Evolutionary conservation across 2,888 invertebrate species (phyloP).

Genomic region (Branchellion lobata): DNA sequence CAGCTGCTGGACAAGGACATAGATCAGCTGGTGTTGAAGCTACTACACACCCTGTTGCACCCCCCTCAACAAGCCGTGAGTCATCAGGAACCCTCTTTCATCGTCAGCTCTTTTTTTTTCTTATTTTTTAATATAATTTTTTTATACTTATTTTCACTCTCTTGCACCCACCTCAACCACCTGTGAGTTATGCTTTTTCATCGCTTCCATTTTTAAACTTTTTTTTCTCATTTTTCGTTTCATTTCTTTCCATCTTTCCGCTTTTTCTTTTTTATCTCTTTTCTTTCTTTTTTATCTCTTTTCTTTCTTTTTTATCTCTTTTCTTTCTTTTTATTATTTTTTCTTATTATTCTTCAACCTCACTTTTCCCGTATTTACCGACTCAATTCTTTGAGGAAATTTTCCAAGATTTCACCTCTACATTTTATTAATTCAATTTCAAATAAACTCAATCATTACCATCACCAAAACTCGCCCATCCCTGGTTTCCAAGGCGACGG

Average conservation of each 20-base stretch:
- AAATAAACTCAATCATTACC: no score
- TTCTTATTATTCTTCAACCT: not conserved
- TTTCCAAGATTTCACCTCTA: no score
- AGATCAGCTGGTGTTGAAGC: constrained; percentile 63
- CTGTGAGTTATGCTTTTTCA: no score
- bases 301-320: no score
- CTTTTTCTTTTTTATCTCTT: not conserved
- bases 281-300: no score
- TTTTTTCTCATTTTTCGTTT: not conserved
- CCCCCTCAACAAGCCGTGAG: constrained; percentile 71
- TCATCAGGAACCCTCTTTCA: constrained; percentile 67
- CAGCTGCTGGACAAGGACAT: constrained; percentile 68
- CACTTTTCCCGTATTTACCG: no score
- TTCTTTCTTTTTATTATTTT: not conserved
- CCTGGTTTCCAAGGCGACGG: constrained; percentile 58
- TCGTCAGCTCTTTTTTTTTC: constrained; percentile 59
- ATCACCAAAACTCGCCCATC: no score
- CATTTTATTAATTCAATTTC: no score
- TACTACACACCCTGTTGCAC: constrained; percentile 67
- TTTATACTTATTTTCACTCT: no score
- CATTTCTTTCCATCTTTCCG: not conserved
- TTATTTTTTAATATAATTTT: no score
- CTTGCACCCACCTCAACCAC: no score
- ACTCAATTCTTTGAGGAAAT: no score
- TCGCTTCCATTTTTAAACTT: not conserved